Evolutionary conservation across 2,888 invertebrate genomes (phyloP), one percentile per base, ranked within the genome.

Genomic region (Stramonita haemastoma): DNA sequence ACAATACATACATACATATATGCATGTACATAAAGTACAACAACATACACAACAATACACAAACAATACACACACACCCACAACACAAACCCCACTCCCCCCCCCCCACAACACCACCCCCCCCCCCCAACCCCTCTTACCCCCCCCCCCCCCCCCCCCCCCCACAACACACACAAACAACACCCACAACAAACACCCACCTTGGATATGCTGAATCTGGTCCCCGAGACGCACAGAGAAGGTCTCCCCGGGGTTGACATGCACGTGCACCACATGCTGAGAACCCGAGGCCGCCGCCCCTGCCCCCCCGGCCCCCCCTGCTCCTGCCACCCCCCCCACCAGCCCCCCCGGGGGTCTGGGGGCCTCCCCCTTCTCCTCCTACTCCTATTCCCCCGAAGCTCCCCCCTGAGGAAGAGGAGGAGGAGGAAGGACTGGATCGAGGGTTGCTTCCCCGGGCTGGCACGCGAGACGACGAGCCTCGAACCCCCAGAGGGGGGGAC

Each of bases 171-270:
- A 17, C 77, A 1, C n/a, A 1, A 77, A 1, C 4, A 1, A 2
- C 4, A 1, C 29, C 13, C 15, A 66, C 66, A 4, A 66, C 66
- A 4, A 66, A 4, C 29, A 96, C 97, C 97, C 96, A 98, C 98
- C 98, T 97, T 97, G 97, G 94, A 98, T 97, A 93, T 97, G 97
- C 96, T 98, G 97, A 93, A 97, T 96, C 95, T 97, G 97, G 94
- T 97, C 97, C 26, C 97, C 97, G 94, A 97, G 97, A 96, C 97
- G 97, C 94, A 98, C 97, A 92, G 97, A 97, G 95, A 98, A 97
- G 46, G 97, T 97, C 94, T 98, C 97, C n/a, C 98, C 98, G 22
- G 97, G 97, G 96, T 97, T 97, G 93, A 98, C 97, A 96, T 98
- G 98, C 94, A 98, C 97, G 93, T 97, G 97, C 92, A 98, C 97